Evolutionary conservation across 2,888 invertebrate species (phyloP), one percentile per base, ranked within the genome.

Genomic region (Ellobium chinense): DNA sequence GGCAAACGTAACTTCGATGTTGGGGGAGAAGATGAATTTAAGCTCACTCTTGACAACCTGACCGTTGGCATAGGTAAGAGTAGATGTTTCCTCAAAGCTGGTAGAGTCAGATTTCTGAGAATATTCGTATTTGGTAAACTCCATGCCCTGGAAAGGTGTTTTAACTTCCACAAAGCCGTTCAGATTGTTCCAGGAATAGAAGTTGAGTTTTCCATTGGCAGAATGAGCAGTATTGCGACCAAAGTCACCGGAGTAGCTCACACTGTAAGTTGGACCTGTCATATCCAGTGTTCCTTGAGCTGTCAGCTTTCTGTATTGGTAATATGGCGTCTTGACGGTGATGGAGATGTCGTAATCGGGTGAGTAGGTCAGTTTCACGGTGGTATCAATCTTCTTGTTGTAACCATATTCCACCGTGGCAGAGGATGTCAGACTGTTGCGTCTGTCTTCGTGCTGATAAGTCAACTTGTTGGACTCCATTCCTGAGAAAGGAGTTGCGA

Each of bases 301-400:
- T 46, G 39, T 37, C n/a, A 72, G 18, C 36, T 69, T 54, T 69
- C 76, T 56, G 18, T 74, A 84, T 36, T 76, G 76, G 18, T 76
- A n/a, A 27, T 86, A 77, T 27, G 87, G 88, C 14, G 87, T 87
- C 65, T 83, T 84, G 0, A 87, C n/a, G 21, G 73, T 82, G 1
- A 85, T 34, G 1, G 46, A 74, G 36, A 77, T 81, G 56, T 80
- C 83, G 9, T 63, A 58, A 2, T 77, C 77, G 24, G 81, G 81
- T n/a, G 54, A 31, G 34, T 36, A 2, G 1, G 70, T 37, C 37
- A 54, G 70, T 4, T 56, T 60, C 2, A 81, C 24, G 58, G 76
- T 70, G 12, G 24, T 3, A 0, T 62, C 65, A 31, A 81, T n/a
- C 58, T 70, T 72, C 63, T 70, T 24, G n/a, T 37, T 39, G 27